Percentiles rank a stretch among this genome's conserved stretches.
Conservation (phyloP, 2,888 invertebrate genomes). For the Rhagonycha fulva region DNA sequence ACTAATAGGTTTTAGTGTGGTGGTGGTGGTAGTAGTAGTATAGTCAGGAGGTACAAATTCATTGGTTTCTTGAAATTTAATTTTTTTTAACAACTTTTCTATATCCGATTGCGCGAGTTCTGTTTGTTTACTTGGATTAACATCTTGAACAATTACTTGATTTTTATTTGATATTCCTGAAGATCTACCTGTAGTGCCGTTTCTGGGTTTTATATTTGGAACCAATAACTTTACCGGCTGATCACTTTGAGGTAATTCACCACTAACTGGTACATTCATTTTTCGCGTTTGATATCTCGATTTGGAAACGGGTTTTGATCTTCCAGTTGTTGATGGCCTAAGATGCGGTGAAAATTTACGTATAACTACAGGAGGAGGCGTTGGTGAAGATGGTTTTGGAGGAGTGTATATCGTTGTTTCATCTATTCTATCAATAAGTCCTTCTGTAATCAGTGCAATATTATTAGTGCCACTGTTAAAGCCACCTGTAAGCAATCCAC, state of each 20-base stretch:
- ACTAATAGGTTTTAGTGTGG: neutral
- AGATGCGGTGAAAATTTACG: conserved; percentile 64
- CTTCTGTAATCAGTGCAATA: conserved; percentile 66
- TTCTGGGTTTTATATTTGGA: conserved; percentile 41
- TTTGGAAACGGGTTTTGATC: conserved; percentile 38
- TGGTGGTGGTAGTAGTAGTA: conserved; percentile 53
- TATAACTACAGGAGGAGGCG: conserved; percentile 66
- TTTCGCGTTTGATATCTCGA: conserved; percentile 63
- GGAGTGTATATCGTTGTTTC: conserved; percentile 49
- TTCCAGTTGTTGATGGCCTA: conserved; percentile 44
- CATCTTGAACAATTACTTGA: conserved; percentile 62
- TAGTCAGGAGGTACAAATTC: conserved; percentile 66
- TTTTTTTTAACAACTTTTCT: conserved; percentile 34
- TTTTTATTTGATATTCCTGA: conserved; percentile 63
- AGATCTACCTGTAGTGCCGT: conserved; percentile 58
- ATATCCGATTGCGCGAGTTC: conserved; percentile 29
- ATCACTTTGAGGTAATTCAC: conserved; percentile 46
- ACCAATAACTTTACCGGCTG: conserved; percentile 42
- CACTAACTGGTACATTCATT: conserved; percentile 36
- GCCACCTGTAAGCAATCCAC: conserved; percentile 74
- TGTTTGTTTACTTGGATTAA: conserved; percentile 36
- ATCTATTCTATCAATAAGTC: conserved; percentile 48
- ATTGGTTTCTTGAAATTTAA: conserved; percentile 54
- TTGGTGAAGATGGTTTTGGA: conserved; percentile 37
- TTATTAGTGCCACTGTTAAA: conserved; percentile 73